Conservation (phyloP, 2,888 invertebrate genomes). For the Salpingus planirostris region DNA sequence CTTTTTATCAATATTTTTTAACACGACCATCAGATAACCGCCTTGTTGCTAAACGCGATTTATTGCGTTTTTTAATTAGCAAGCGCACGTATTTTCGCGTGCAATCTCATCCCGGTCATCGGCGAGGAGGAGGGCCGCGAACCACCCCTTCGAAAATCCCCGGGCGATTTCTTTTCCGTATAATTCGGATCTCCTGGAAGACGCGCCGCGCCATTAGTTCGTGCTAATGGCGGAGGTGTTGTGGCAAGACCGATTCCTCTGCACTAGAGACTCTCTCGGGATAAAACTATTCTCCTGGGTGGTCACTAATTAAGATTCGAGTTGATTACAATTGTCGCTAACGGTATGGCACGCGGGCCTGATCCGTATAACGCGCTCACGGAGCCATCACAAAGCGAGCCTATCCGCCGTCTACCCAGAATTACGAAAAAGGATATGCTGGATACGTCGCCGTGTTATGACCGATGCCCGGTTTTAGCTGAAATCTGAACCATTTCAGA, state of each 20-base stretch:
- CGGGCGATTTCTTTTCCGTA: no score
- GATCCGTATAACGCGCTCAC: conserved; percentile 28
- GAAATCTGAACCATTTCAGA: conserved; percentile 43
- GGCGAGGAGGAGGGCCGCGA: no score
- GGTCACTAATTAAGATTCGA: conserved; percentile 46
- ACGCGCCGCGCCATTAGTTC: conserved; percentile 42
- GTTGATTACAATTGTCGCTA: conserved; percentile 45
- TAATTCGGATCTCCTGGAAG: no score
- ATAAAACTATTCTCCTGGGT: conserved; percentile 42
- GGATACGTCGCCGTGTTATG: conserved; percentile 39
- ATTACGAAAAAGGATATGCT: conserved; percentile 40
- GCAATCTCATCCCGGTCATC: no score
- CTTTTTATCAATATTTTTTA: conserved; percentile 7
- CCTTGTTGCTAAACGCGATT: conserved; percentile 11
- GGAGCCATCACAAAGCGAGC: no score
- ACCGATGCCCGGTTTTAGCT: conserved; percentile 34
- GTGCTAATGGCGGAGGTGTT: conserved; percentile 41
- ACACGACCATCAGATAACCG: conserved; percentile 15
- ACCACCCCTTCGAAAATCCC: no score
- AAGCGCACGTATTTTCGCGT: no score
- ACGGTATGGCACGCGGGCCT: conserved; percentile 41
- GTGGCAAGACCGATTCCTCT: conserved; percentile 38
- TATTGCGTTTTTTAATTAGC: conserved; percentile 8
- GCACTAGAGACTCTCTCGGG: conserved; percentile 26
- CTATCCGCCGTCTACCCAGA: conserved; percentile 39